phyloP scores from a whole-genome alignment of 2,113 vertebrate species.

The Tragelaphus strepsiceros region DNA sequence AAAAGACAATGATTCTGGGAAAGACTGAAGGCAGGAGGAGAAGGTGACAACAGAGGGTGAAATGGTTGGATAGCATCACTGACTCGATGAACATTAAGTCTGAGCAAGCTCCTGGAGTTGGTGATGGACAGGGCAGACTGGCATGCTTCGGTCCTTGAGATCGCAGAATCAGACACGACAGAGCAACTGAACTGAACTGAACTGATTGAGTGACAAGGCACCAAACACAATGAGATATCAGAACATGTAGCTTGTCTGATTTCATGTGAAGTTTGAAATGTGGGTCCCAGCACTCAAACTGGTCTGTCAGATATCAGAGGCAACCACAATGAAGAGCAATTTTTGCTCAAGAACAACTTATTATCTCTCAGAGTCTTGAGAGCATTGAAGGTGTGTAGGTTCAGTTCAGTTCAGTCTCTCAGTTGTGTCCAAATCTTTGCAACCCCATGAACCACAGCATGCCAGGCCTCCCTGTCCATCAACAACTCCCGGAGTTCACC shows the following conservation, averaged over 20 bases:
- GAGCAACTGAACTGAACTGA: not conserved
- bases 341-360: not conserved
- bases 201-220: not conserved
- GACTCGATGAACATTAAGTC: fast-evolving
- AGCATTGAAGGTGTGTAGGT: not conserved
- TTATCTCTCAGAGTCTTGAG: not conserved
- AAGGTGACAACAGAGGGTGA: not conserved
- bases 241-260: not conserved
- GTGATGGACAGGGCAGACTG: not conserved
- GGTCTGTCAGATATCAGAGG: not conserved
- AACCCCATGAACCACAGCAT: fast-evolving
- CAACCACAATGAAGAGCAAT: not conserved
- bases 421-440: too few species aligned
- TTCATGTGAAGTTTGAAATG: not conserved
- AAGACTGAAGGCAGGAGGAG: not conserved
- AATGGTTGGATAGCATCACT: not conserved
- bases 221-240: not conserved
- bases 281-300: not conserved
- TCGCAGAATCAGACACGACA: not conserved
- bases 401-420: too few species aligned
- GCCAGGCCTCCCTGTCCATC: too few species aligned
- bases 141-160: fast-evolving
- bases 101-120: not conserved
- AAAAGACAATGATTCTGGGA: not conserved
- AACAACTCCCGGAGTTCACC: too few species aligned